Conservation (phyloP, 2,888 invertebrate species). For the Neoitamus cyanurus region DNA sequence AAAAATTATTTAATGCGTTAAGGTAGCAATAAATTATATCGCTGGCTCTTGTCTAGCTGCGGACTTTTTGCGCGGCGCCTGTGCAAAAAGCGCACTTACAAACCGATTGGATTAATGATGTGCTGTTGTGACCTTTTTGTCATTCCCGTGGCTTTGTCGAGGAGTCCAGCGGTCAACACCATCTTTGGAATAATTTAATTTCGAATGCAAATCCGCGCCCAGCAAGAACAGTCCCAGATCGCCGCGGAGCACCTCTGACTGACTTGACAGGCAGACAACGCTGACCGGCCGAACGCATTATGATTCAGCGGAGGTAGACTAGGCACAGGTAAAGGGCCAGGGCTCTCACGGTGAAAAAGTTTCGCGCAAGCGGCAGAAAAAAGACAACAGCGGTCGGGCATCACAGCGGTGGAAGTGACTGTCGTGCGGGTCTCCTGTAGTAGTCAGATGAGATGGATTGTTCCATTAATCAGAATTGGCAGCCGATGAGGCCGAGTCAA, state of each 20-base stretch:
- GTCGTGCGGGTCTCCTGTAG: constrained; percentile 38
- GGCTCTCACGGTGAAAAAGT: constrained; percentile 4
- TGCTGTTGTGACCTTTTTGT: constrained; percentile 49
- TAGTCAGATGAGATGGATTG: constrained; percentile 51
- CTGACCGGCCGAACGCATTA: constrained; percentile 49
- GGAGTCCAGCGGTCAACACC: constrained; percentile 48
- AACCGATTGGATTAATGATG: constrained; percentile 52
- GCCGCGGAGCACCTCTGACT: not conserved
- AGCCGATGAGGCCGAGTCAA: constrained; percentile 52
- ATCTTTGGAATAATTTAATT: constrained; percentile 52
- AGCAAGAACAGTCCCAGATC: constrained; percentile 36
- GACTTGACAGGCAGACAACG: constrained; percentile 43
- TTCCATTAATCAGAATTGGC: constrained; percentile 52
- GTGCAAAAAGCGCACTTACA: constrained; percentile 43
- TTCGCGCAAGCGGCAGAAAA: constrained; percentile 1
- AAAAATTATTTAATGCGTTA: constrained; percentile 44
- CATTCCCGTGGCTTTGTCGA: constrained; percentile 5
- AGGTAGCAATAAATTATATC: constrained; percentile 41
- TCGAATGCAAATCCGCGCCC: constrained; percentile 49
- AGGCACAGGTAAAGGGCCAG: constrained; percentile 2
- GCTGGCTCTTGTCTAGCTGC: not conserved
- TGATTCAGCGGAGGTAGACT: constrained; percentile 45
- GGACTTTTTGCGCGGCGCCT: not conserved
- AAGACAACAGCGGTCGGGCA: not conserved
- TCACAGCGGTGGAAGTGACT: not conserved